Base-by-base conservation (phyloP, 64 coral and sea anemone species). In the Pocillopora verrucosa region DNA sequence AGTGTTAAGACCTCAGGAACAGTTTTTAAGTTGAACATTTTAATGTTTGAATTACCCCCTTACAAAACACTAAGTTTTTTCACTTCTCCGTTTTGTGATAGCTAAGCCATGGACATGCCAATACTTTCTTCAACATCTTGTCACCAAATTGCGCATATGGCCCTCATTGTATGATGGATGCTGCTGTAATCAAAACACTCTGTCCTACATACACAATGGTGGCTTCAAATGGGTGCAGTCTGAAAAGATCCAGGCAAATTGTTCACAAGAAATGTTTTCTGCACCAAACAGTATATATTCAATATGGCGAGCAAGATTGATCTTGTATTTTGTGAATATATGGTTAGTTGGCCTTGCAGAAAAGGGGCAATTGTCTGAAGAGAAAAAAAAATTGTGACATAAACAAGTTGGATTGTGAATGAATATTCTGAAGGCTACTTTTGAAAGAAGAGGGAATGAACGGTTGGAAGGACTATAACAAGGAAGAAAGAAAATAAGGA, bases 171-270 rank as follows among this genome's bases (percentile, higher is more conserved):
- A 13, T 5, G 24, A 79, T 79, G 77, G 77, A 26, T 79, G 77
- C 56, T 13, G 22, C 24, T 79, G 77, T 60, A n/a, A 79, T 24
- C n/a, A 56, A 57, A 57, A 79, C 25, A 79, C 77, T 7, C 57
- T 59, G 11, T 19, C 77, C 2, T 2, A n/a, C 3, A 79, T 79
- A 79, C 17, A 79, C 16, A 11, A 79, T 59, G 77, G 9, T 60
- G 77, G 77, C 56, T 79, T 79, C 56, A 79, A 79, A 57, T 24
- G 25, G 57, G 77, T 79, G 56, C 22, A 79, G 57, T 56, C 56
- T 9, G 56, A 59, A 79, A 79, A 79, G 13, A 13, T 25, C 11
- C 59, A 24, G 56, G 11, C 26, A 58, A 17, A 60, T 24, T 79
- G 77, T 6, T 10, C 19, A 0, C 57, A 20, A 12, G 24, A 60